Conservation (phyloP, 1,140 invertebrate species). For the Semibalanus balanoides region DNA sequence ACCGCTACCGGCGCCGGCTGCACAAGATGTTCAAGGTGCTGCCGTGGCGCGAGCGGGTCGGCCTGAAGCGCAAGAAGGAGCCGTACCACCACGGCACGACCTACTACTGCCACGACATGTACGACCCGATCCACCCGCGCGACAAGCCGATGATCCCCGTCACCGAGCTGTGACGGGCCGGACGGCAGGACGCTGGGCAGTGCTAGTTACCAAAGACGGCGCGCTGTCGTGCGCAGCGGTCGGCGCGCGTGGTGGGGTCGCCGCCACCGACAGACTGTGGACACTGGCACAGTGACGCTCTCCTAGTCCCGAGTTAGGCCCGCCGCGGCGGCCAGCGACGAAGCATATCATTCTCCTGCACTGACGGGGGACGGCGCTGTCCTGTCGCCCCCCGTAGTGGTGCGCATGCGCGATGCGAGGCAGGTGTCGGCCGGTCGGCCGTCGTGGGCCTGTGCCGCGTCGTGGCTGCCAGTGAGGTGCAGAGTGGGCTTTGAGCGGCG, state of each 20-base stretch:
- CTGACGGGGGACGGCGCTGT: too few relatives aligned
- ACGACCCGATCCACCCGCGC: background rate
- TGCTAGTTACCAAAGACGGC: background rate
- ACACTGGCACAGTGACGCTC: background rate
- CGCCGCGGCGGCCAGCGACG: too few relatives aligned
- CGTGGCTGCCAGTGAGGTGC: too few relatives aligned
- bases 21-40: background rate
- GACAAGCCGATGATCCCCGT: background rate
- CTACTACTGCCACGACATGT: slow-evolving; percentile 3
- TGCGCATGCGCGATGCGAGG: too few relatives aligned
- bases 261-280: background rate
- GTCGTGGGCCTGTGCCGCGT: too few relatives aligned
- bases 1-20: background rate
- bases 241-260: too few relatives aligned
- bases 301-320: background rate
- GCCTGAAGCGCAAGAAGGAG: background rate
- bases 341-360: background rate
- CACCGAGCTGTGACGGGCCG: background rate
- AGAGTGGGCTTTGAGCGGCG: too few relatives aligned
- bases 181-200: background rate
- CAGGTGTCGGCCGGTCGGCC: too few relatives aligned
- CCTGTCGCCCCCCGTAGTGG: too few relatives aligned
- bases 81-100: background rate
- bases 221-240: too few relatives aligned
- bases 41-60: slow-evolving; percentile 4